phyloP scores from a whole-genome alignment of 2,888 invertebrate genomes.

The Fissipunctia ypsillon region DNA sequence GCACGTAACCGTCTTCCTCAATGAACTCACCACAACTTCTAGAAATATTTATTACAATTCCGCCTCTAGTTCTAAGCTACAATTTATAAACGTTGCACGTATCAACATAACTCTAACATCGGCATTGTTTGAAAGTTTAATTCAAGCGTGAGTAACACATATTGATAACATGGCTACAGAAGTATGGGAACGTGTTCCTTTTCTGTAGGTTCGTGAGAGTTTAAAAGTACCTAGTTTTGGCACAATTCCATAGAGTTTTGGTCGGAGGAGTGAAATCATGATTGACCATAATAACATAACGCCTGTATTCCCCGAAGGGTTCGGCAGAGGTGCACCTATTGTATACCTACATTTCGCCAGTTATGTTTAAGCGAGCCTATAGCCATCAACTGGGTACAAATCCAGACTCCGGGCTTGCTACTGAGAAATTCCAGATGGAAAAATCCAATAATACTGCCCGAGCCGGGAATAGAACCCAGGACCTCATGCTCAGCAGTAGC shows the following conservation, averaged over 20 bases:
- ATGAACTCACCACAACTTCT: constrained; percentile 42
- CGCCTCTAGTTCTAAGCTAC: constrained; percentile 32
- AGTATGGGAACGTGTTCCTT: constrained; percentile 20
- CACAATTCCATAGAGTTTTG: not conserved
- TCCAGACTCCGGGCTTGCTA: too few species aligned
- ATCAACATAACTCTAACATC: constrained; percentile 26
- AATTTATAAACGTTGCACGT: constrained; percentile 56
- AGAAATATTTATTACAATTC: constrained; percentile 48
- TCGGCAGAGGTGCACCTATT: too few species aligned
- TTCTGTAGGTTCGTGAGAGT: not conserved
- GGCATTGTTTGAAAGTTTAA: constrained; percentile 59
- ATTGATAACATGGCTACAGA: constrained; percentile 32
- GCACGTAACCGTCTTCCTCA: constrained; percentile 21
- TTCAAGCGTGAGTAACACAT: constrained; percentile 44
- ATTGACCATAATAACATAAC: not conserved
- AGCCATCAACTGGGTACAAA: too few species aligned
- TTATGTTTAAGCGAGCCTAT: too few species aligned
- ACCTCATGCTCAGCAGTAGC: too few species aligned
- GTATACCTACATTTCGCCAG: too few species aligned
- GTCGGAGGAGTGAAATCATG: not conserved
- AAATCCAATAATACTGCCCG: too few species aligned
- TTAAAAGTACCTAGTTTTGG: constrained; percentile 6
- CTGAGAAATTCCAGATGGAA: too few species aligned
- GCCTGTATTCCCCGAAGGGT: not conserved
- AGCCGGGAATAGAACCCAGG: too few species aligned